These are phyloP conservation scores for Megaceryle maxima DNA, from an alignment of 2,113 vertebrate genomes.

Conservation along the genomic window DNA sequence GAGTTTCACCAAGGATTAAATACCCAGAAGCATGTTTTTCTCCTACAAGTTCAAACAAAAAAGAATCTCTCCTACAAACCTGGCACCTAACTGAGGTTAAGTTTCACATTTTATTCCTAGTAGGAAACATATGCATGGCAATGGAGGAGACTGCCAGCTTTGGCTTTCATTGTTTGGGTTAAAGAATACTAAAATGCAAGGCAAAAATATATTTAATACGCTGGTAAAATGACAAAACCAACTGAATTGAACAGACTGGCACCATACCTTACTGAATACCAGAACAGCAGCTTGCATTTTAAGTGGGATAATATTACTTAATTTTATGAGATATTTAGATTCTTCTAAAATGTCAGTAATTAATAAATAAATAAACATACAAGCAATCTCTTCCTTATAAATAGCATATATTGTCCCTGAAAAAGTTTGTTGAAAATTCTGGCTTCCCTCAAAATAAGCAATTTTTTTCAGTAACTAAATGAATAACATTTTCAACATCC, in stretches of 20 bases:
- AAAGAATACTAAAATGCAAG: background rate
- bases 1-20: background rate
- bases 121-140: background rate
- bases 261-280: background rate
- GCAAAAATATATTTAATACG: background rate
- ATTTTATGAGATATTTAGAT: background rate
- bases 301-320: background rate
- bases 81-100: background rate
- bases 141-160: background rate
- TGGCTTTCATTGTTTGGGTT: background rate
- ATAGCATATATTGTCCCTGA: background rate
- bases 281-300: background rate
- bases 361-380: background rate
- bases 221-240: background rate
- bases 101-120: background rate
- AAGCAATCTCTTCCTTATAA: background rate
- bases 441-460: background rate
- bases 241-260: background rate
- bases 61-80: background rate
- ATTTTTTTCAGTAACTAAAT: background rate
- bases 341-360: background rate
- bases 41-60: background rate
- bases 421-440: background rate
- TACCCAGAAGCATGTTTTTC: background rate
- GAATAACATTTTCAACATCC: background rate